phyloP scores from a whole-genome alignment of 2,113 vertebrate genomes.

The Zeus faber region DNA sequence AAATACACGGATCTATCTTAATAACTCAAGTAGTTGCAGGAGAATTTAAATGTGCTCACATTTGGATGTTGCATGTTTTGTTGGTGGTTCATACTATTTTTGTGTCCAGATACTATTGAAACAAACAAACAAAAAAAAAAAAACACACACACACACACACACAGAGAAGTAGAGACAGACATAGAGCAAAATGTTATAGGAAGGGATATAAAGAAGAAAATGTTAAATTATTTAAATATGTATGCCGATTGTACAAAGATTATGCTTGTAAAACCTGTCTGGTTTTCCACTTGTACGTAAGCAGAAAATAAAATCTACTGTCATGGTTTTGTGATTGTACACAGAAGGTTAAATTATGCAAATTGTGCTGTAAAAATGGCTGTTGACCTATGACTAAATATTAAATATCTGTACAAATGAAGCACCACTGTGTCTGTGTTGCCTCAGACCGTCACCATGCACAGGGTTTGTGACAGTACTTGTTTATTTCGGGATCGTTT shows the following conservation, averaged over 20 bases:
- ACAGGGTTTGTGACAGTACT: no score
- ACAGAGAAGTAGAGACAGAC: constrained; percentile 46
- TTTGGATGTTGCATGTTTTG: constrained; percentile 94
- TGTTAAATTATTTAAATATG: constrained; percentile 68
- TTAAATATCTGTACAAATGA: constrained; percentile 91
- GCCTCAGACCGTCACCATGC: no score
- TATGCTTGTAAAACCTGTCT: constrained; percentile 93
- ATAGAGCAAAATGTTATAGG: constrained; percentile 54
- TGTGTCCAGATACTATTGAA: constrained; percentile 79
- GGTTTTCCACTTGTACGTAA: constrained; percentile 92
- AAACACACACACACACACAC: constrained; percentile 1
- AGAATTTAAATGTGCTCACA: constrained; percentile 88
- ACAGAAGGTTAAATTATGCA: constrained; percentile 95
- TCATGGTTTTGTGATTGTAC: constrained; percentile 97
- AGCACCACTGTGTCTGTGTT: background rate
- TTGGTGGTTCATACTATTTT: constrained; percentile 87
- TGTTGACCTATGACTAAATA: constrained; percentile 89
- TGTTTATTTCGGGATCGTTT: no score
- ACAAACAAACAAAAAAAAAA: constrained; percentile 43
- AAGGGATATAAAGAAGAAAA: constrained; percentile 45
- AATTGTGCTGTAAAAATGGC: constrained; percentile 96
- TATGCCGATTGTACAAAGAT: constrained; percentile 87
- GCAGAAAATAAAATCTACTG: constrained; percentile 75
- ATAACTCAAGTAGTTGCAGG: constrained; percentile 76
- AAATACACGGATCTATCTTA: constrained; percentile 61